Base-by-base conservation (phyloP, 2,888 invertebrate genomes). In the Trichopria drosophilae region DNA sequence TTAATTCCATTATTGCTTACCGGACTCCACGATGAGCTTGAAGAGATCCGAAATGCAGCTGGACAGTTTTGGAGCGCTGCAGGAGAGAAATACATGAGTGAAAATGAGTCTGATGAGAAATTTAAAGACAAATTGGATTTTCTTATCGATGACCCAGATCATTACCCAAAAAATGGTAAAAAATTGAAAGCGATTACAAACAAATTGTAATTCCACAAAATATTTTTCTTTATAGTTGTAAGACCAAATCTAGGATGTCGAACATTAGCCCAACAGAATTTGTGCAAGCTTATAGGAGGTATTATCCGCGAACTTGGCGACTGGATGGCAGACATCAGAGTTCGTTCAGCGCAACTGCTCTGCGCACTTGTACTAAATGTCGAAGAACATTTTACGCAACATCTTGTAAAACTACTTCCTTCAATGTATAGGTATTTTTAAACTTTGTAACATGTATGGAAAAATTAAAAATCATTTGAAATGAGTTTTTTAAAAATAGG, bases 231-330 rank as follows among this genome's bases (percentile, higher is more conserved):
- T 68, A 20, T 63, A 84, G 86, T 88, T 9, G 78, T 79, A 51
- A 81, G 94, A n/a, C 93, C 94, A 0, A 90, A 89, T 65, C 78
- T 94, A 15, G 94, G 94, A 1, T 96, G 96, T 68, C 83, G 94
- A 6, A 80, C 81, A 2, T 75, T 96, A 39, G 87, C 90, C 0
- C 85, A 87, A 66, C 81, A 84, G 50, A 86, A 92, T 66, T 79
- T 89, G 55, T 82, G 85, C 42, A 87, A 86, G 75, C 82, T 93
- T 56, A 77, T 89, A 9, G 83, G 84, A 16, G 88, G 87, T 28
- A 79, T 93, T 59, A 76, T 80, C 35, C 78, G 74, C 67, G 93
- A 93, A 71, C 79, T 93, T 63, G 80, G 81, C 1, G 87, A 90
- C 59, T 93, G 92, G 92, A 84, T 87, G 64, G 80, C 79, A 3